Evolutionary conservation across 2,797 vertebrate genomes (phyloP), one percentile per base, ranked within the genome.

Genomic region (Acanthurus tractus): DNA sequence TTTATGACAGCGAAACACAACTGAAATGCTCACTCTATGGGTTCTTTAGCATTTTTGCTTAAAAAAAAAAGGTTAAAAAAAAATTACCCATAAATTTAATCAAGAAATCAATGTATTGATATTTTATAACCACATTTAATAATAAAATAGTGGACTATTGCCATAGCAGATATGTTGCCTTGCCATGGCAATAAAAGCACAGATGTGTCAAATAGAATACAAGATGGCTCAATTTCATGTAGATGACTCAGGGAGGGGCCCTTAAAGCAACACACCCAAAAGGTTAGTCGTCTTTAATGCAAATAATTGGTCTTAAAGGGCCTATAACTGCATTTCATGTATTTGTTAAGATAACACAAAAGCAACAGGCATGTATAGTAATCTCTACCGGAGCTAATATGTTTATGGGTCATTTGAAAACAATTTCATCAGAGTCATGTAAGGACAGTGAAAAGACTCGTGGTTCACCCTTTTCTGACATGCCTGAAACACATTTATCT

Each of bases 321-420:
- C 20, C 0, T 50, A 4, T 2, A 8, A 63, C 45, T 61, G 0
- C 6, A 6, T 15, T 49, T 11, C 15, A 55, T 50, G 38, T 46
- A 18, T 8, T 25, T 0, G 0, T 25, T 40, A 12, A 40, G 57
- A 57, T 63, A 23, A 62, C 2, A 1, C 10, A 59, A 36, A 22
- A 42, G 55, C 53, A 40, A 5, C 46, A 34, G 10, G 57, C 12
- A 59, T 23, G 55, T 15, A 59, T 23, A 55, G 49, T 40, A 10
- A 12, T 38, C 44, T 65, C 40, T 25, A 12, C 29, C 14, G 5
- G 8, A 10, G n/a, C 48, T 49, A 23, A 64, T 42, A 14, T 55
- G 3, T 82, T 83, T 50, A 52, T 62, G 9, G 23, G 8, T 74
- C 38, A 15, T 71, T 13, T 38, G 6, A 40, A 15, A 20, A 34